A percentile compares a stretch with the other conserved stretches of the same genome.
Conservation (phyloP, 2,113 vertebrate species). For the Tragelaphus buxtoni region DNA sequence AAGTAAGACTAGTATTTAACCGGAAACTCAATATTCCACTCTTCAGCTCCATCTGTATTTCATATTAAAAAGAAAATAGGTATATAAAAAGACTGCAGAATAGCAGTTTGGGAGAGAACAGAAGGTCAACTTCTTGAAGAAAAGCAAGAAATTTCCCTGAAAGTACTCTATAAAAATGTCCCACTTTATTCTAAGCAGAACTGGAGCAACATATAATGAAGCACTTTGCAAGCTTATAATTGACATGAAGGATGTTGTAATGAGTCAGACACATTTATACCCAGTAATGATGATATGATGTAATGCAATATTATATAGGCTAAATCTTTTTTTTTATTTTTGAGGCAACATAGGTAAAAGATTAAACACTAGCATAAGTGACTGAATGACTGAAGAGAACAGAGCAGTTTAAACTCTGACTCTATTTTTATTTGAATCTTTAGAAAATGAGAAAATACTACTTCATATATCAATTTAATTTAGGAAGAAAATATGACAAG, state of each 20-base stretch:
- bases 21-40: slow-evolving; percentile 85
- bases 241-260: background rate
- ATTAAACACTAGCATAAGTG: slow-evolving; percentile 14
- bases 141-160: slow-evolving; percentile 48
- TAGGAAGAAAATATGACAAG: slow-evolving; percentile 70
- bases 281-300: background rate
- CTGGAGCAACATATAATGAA: background rate
- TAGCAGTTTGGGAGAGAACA: background rate
- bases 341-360: background rate
- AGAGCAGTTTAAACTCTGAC: slow-evolving; percentile 45
- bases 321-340: background rate
- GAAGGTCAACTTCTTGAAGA: slow-evolving; percentile 5
- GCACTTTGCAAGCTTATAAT: slow-evolving; percentile 1
- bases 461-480: slow-evolving; percentile 71
- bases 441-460: slow-evolving; percentile 73
- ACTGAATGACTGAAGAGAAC: slow-evolving; percentile 8
- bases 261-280: background rate
- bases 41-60: slow-evolving; percentile 86
- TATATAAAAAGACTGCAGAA: background rate
- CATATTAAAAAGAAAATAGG: slow-evolving; percentile 49
- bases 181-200: slow-evolving; percentile 15
- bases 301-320: background rate
- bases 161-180: background rate
- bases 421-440: slow-evolving; percentile 39
- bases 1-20: slow-evolving; percentile 78